These are phyloP conservation scores for Solea senegalensis DNA, from an alignment of 2,113 vertebrate genomes.

Conservation along the genomic window DNA sequence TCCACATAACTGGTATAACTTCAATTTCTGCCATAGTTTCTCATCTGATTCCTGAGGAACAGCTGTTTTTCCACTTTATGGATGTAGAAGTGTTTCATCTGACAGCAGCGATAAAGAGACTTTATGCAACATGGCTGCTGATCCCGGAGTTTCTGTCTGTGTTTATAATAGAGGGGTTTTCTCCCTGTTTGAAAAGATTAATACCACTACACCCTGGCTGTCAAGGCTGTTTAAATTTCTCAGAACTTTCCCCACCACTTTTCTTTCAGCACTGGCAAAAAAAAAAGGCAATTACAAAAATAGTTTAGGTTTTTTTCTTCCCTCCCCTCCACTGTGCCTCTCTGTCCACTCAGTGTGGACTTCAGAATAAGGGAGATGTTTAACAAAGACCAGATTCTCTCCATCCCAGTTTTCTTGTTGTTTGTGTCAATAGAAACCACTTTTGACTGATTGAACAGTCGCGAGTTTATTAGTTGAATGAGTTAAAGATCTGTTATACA, in stretches of 20 bases:
- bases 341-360: constrained; percentile 23
- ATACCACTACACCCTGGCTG: constrained; percentile 73
- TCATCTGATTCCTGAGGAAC: constrained; percentile 1
- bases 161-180: constrained; percentile 78
- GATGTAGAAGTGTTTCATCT: constrained; percentile 38
- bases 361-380: constrained; percentile 43
- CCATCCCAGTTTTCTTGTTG: constrained; percentile 11
- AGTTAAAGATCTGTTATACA: no score
- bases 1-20: not conserved
- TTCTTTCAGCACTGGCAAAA: constrained; percentile 57
- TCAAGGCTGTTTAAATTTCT: constrained; percentile 78
- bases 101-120: constrained; percentile 58
- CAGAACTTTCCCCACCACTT: constrained; percentile 66
- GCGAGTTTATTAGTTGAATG: no score
- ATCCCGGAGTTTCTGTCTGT: constrained; percentile 63
- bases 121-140: constrained; percentile 32
- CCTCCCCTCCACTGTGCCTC: constrained; percentile 26
- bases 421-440: constrained; percentile 5
- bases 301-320: constrained; percentile 37
- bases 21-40: not conserved
- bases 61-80: constrained; percentile 21
- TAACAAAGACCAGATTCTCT: constrained; percentile 72
- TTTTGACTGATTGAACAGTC: not conserved
- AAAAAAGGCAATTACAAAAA: constrained; percentile 66
- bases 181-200: constrained; percentile 80